A percentile compares a stretch with the other conserved stretches of the same genome.
These are phyloP conservation scores for Ips nitidus DNA, from an alignment of 1,140 invertebrate species.

Conservation along the genomic window DNA sequence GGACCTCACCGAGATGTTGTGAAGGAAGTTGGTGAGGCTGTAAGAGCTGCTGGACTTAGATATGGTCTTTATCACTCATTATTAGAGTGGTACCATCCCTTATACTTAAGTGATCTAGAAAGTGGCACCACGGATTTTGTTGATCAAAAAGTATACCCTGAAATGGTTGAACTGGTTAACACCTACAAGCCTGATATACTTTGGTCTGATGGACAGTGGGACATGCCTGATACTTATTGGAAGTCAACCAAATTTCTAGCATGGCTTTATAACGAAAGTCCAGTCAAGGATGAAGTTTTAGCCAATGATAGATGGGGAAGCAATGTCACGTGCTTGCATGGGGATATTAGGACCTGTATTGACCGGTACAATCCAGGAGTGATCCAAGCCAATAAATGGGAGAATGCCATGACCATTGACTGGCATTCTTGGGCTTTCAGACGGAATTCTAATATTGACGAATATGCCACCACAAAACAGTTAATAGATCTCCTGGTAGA, in stretches of 20 bases:
- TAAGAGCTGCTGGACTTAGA: conserved; percentile 66
- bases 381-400: conserved; percentile 81
- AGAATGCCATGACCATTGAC: conserved; percentile 91
- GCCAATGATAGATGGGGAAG: conserved; percentile 87
- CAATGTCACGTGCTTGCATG: conserved; percentile 79
- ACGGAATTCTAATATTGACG: conserved; percentile 69
- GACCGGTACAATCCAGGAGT: conserved; percentile 81
- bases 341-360: conserved; percentile 80
- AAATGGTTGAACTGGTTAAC: conserved; percentile 72
- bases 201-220: conserved; percentile 94
- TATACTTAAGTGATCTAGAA: conserved; percentile 76
- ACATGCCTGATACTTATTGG: conserved; percentile 79
- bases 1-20: conserved; percentile 21
- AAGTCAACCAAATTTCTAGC: conserved; percentile 77
- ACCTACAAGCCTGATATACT: conserved; percentile 85
- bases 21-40: conserved; percentile 60
- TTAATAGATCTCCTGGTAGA: conserved; percentile 72
- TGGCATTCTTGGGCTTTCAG: conserved; percentile 85
- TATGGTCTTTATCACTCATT: conserved; percentile 90
- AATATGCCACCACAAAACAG: conserved; percentile 72
- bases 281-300: conserved; percentile 85
- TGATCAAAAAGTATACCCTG: conserved; percentile 57
- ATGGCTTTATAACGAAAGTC: conserved; percentile 95
- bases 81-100: conserved; percentile 89
- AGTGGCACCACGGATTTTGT: conserved; percentile 73